Percentiles rank a stretch among this genome's conserved stretches.
phyloP scores from a whole-genome alignment of 1,140 invertebrate species.

The Zaprionus vittiger region DNA sequence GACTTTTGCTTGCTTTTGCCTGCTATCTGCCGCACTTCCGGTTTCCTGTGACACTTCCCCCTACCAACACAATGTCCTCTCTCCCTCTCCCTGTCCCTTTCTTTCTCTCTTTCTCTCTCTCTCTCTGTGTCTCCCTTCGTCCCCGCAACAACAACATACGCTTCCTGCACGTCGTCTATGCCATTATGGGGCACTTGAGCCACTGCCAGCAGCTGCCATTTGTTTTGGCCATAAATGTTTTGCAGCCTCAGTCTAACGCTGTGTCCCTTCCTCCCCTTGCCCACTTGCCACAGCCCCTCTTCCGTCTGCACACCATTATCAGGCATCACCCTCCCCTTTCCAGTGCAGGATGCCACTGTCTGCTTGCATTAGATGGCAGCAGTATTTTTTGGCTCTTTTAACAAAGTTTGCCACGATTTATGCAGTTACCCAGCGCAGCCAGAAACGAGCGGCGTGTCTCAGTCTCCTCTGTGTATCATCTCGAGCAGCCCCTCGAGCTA shows the following conservation, averaged over 20 bases:
- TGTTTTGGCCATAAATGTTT: conserved; percentile 75
- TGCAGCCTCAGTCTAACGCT: conserved; percentile 28
- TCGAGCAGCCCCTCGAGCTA: neutral
- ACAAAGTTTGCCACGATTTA: conserved; percentile 71
- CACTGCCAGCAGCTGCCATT: conserved; percentile 67
- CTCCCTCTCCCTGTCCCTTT: neutral
- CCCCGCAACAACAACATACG: conserved; percentile 42
- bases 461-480: neutral
- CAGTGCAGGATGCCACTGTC: neutral
- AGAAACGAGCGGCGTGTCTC: conserved; percentile 1
- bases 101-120: neutral
- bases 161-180: conserved; percentile 80
- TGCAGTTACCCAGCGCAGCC: conserved; percentile 33
- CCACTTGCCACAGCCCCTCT: neutral
- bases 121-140: neutral
- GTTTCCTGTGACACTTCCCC: conserved; percentile 78
- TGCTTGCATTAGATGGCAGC: conserved; percentile 48
- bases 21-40: conserved; percentile 81
- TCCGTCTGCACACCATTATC: conserved; percentile 1
- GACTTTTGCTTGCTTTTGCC: conserved; percentile 45
- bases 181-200: conserved; percentile 80
- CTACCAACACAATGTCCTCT: conserved; percentile 4
- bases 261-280: neutral
- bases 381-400: conserved; percentile 65
- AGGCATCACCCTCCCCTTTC: neutral